These are phyloP conservation scores for Poecilia latipinna DNA, from an alignment of 2,113 vertebrate species.

Conservation along the genomic window DNA sequence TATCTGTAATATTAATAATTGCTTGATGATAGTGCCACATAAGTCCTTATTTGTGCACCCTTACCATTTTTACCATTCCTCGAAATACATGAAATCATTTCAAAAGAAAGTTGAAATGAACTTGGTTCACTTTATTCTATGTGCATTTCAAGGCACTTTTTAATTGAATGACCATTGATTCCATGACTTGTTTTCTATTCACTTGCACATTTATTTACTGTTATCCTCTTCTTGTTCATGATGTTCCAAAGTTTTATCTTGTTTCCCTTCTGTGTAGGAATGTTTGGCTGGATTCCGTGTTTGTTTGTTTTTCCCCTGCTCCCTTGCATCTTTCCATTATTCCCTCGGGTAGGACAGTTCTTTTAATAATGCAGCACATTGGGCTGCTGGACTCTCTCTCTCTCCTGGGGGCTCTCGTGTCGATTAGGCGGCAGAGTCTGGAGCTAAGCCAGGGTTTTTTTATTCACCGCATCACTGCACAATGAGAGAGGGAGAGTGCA, in stretches of 20 bases:
- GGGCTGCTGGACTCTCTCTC: constrained; percentile 57
- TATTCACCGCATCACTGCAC: constrained; percentile 70
- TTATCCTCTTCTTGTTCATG: constrained; percentile 1
- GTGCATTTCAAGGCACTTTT: not conserved
- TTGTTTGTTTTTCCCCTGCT: constrained; percentile 20
- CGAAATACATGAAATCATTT: not conserved
- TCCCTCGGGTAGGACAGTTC: constrained; percentile 53
- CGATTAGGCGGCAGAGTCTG: constrained; percentile 70
- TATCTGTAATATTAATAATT: constrained; percentile 14
- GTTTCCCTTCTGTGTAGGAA: constrained; percentile 1
- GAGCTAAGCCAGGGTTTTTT: constrained; percentile 63
- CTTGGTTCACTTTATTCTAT: not conserved
- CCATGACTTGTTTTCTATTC: not conserved
- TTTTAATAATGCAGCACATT: constrained; percentile 77
- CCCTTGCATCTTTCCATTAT: constrained; percentile 34
- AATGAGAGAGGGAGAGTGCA: constrained; percentile 49
- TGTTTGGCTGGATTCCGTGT: constrained; percentile 7
- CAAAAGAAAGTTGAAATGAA: not conserved
- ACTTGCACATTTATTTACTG: not conserved
- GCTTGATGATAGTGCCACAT: not conserved
- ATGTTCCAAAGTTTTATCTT: constrained; percentile 7
- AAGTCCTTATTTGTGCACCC: not conserved
- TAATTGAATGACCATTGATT: not conserved
- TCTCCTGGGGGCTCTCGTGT: constrained; percentile 72
- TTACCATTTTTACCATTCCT: not conserved